Evolutionary conservation across 2,888 invertebrate species (phyloP).

Genomic region (Melitaea athalia): DNA sequence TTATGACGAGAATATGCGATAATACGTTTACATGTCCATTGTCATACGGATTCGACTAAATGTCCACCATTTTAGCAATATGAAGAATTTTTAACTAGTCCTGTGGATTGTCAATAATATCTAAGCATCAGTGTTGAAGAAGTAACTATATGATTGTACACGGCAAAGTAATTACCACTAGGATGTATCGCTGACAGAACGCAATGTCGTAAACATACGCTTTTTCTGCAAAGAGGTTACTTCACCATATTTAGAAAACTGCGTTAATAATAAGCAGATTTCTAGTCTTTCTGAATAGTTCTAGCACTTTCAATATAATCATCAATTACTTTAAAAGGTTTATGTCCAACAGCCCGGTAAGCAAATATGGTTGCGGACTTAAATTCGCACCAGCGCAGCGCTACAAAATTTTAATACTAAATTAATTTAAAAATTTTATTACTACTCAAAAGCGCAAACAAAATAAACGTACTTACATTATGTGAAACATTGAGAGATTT

Average conservation of each 20-base stretch:
- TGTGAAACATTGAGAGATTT: too few species aligned
- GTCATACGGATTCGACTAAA: too few species aligned
- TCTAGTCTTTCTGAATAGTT: not conserved
- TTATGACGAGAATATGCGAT: too few species aligned
- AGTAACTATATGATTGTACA: not conserved
- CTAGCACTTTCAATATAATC: not conserved
- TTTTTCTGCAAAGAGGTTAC: not conserved
- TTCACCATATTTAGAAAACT: conserved; percentile 1
- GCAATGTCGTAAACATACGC: conserved; percentile 1
- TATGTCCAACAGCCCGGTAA: too few species aligned
- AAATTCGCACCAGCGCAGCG: not conserved
- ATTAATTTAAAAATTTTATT: too few species aligned
- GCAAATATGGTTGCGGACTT: too few species aligned
- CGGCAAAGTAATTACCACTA: conserved; percentile 1
- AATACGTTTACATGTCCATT: too few species aligned
- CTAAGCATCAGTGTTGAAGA: not conserved
- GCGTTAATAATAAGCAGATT: conserved; percentile 2
- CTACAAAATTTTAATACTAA: too few species aligned
- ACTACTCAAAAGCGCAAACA: too few species aligned
- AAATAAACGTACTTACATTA: too few species aligned
- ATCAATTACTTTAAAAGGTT: not conserved
- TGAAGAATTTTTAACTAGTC: too few species aligned
- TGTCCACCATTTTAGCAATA: too few species aligned
- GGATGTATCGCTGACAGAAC: not conserved
- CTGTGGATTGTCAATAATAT: not conserved